These are phyloP conservation scores for Euschistus heros DNA, from an alignment of 1,140 invertebrate genomes.

Conservation along the genomic window DNA sequence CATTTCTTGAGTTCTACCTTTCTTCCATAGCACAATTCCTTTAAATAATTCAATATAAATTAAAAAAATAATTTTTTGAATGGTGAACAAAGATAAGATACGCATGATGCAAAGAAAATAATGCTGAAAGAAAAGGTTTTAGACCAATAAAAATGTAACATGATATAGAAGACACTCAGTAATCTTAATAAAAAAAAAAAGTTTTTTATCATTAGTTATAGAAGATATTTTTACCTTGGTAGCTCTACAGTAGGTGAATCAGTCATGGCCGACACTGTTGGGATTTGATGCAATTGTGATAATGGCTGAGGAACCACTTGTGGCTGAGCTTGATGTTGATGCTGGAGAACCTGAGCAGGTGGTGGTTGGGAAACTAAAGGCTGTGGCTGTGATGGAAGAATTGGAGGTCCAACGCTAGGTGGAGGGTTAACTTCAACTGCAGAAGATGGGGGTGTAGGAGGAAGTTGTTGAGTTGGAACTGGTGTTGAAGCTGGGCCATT, in stretches of 20 bases:
- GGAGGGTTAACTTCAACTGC: background rate
- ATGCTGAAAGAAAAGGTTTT: too few species aligned
- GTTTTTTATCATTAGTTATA: too few species aligned
- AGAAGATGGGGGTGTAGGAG: background rate
- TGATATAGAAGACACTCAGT: too few species aligned
- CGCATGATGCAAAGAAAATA: too few species aligned
- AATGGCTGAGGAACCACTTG: background rate
- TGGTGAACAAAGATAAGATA: too few species aligned
- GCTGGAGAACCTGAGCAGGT: background rate
- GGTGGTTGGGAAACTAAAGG: background rate
- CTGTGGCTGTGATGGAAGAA: background rate
- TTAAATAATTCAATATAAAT: too few species aligned
- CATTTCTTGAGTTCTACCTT: too few species aligned
- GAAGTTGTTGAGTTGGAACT: background rate
- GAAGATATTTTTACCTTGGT: slow-evolving; percentile 6
- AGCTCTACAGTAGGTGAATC: slow-evolving; percentile 18
- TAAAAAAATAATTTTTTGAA: too few species aligned
- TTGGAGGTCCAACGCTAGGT: background rate
- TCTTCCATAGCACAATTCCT: too few species aligned
- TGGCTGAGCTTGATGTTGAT: background rate
- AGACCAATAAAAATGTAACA: too few species aligned
- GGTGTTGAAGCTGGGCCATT: slow-evolving; percentile 2
- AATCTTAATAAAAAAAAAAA: too few species aligned
- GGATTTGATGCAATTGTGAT: background rate
- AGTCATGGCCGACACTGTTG: slow-evolving; percentile 20